Percentiles rank a stretch among this genome's conserved stretches.
Conservation (phyloP, 1,140 invertebrate genomes). For the Coptotermes formosanus region DNA sequence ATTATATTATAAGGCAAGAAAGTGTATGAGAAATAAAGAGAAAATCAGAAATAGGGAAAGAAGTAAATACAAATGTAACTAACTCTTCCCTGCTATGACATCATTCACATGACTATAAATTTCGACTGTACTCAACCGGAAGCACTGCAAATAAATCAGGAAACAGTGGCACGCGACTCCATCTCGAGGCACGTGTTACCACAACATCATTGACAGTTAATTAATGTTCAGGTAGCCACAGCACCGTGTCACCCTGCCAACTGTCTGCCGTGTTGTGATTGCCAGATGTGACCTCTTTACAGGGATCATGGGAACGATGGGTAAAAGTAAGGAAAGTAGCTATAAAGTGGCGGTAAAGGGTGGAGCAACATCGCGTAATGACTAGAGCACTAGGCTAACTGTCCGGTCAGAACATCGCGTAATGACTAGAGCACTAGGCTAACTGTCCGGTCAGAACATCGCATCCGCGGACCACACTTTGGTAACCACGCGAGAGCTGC, state of each 20-base stretch:
- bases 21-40: too few species aligned
- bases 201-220: constrained; percentile 7
- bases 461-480: not conserved
- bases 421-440: too few species aligned
- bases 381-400: too few species aligned
- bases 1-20: too few species aligned
- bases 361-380: too few species aligned
- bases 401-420: too few species aligned
- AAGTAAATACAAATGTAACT: too few species aligned
- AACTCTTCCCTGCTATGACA: too few species aligned
- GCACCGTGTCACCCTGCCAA: not conserved
- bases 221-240: not conserved
- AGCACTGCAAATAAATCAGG: not conserved
- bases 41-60: too few species aligned
- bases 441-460: too few species aligned
- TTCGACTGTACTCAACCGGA: not conserved
- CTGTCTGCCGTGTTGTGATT: not conserved
- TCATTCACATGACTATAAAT: not conserved
- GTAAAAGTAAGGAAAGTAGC: too few species aligned
- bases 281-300: not conserved
- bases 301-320: not conserved
- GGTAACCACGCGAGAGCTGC: not conserved
- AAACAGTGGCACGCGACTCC: constrained; percentile 9
- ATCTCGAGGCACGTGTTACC: not conserved
- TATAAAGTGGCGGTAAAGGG: too few species aligned